Evolutionary conservation across 2,888 invertebrate species (phyloP).

Genomic region (Cepaea hortensis): DNA sequence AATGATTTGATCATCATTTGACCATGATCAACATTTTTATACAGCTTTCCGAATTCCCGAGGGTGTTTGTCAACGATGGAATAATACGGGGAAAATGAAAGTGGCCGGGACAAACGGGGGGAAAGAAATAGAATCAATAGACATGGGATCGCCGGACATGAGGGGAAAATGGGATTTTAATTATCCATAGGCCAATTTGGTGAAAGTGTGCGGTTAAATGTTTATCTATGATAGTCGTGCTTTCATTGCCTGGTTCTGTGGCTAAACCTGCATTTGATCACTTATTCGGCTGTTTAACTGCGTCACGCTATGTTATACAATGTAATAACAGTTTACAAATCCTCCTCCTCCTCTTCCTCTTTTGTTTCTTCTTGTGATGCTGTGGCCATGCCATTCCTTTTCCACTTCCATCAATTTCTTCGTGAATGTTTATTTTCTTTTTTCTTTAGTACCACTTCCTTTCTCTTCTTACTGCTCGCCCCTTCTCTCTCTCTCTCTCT

Average conservation of each 20-base stretch:
- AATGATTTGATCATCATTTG: slow-evolving; percentile 33
- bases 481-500: too few species aligned
- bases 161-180: slow-evolving; percentile 22
- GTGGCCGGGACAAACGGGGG: slow-evolving; percentile 14
- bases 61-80: slow-evolving; percentile 29
- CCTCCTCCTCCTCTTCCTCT: not conserved
- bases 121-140: slow-evolving; percentile 9
- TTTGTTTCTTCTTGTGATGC: not conserved
- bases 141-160: slow-evolving; percentile 9
- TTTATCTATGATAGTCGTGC: not conserved
- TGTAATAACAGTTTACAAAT: not conserved
- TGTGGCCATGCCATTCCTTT: not conserved
- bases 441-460: too few species aligned
- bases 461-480: too few species aligned
- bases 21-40: slow-evolving; percentile 39
- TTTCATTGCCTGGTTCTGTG: not conserved
- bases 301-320: not conserved
- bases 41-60: not conserved
- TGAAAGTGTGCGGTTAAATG: not conserved
- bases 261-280: not conserved
- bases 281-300: not conserved
- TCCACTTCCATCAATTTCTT: too few species aligned
- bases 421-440: too few species aligned
- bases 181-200: not conserved
- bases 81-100: slow-evolving; percentile 12